A percentile compares a stretch with the other conserved stretches of the same genome.
Evolutionary conservation across 1,140 invertebrate species (phyloP).

Genomic region (Helicorthomorpha holstii): DNA sequence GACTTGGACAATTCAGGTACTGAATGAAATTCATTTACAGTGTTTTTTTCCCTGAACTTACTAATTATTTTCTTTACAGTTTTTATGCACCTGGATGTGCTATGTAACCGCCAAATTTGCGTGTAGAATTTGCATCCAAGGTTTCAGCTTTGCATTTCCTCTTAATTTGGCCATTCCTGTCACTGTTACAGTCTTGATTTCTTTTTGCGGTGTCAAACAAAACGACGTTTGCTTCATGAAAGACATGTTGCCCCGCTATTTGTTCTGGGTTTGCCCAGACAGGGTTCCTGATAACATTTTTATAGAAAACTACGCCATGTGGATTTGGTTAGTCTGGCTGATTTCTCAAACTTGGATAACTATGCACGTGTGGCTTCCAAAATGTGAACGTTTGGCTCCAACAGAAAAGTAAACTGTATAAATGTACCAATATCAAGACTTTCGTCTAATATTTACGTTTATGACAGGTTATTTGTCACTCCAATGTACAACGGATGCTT

Average conservation of each 20-base stretch:
- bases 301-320: slow-evolving; percentile 16
- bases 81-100: background rate
- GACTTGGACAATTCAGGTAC: too few species aligned
- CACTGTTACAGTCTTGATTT: slow-evolving; percentile 17
- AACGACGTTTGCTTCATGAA: slow-evolving; percentile 15
- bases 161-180: slow-evolving; percentile 24
- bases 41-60: too few species aligned
- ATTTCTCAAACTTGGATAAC: slow-evolving; percentile 31
- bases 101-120: slow-evolving; percentile 12
- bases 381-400: slow-evolving; percentile 32
- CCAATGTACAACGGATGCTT: too few species aligned
- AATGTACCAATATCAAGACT: too few species aligned
- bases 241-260: slow-evolving; percentile 14
- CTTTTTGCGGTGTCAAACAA: slow-evolving; percentile 14
- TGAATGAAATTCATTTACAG: too few species aligned
- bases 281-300: slow-evolving; percentile 12
- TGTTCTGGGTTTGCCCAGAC: slow-evolving; percentile 15
- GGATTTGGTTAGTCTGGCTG: slow-evolving; percentile 28
- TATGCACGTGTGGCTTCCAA: slow-evolving; percentile 35
- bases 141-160: slow-evolving; percentile 28
- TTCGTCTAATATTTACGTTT: too few species aligned
- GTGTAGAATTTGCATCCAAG: slow-evolving; percentile 19
- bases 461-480: too few species aligned
- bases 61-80: background rate
- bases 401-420: too few species aligned